Evolutionary conservation across 2,888 invertebrate genomes (phyloP).

Genomic region (Pteria penguin): DNA sequence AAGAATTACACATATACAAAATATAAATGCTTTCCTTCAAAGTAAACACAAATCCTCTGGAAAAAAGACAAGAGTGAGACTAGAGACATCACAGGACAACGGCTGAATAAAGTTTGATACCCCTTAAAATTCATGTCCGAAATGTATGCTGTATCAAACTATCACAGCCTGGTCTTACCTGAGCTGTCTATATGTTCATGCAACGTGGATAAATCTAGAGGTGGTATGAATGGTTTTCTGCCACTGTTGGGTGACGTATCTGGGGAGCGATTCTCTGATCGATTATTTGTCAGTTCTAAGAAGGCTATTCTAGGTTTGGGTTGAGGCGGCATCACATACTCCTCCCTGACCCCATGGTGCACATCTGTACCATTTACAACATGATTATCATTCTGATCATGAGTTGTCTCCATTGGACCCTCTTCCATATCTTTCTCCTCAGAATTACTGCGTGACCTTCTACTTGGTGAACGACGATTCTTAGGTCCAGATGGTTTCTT

Average conservation of each 20-base stretch:
- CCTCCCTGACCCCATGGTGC: slow-evolving; percentile 34
- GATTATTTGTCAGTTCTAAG: slow-evolving; percentile 65
- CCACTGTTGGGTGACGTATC: slow-evolving; percentile 82
- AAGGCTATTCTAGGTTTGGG: slow-evolving; percentile 67
- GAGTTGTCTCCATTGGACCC: slow-evolving; percentile 44
- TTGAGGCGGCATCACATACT: slow-evolving; percentile 51
- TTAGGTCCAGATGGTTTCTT: slow-evolving; percentile 72
- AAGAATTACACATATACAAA: too few relatives aligned
- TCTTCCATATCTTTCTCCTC: slow-evolving; percentile 44
- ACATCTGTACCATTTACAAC: not conserved
- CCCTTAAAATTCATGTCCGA: too few relatives aligned
- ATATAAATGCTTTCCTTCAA: too few relatives aligned
- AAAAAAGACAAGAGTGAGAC: too few relatives aligned
- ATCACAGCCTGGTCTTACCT: slow-evolving; percentile 64
- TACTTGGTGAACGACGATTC: slow-evolving; percentile 70
- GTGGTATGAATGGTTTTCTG: slow-evolving; percentile 78
- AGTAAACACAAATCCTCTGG: too few relatives aligned
- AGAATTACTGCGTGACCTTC: slow-evolving; percentile 51
- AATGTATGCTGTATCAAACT: too few relatives aligned
- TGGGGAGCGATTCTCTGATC: slow-evolving; percentile 83
- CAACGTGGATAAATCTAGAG: slow-evolving; percentile 83
- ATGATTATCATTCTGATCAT: slow-evolving; percentile 33
- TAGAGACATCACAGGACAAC: too few relatives aligned
- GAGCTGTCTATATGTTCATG: slow-evolving; percentile 83
- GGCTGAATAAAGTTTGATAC: too few relatives aligned